Evolutionary conservation across 2,113 vertebrate species (phyloP), one percentile per base, ranked within the genome.

Genomic region (Actinemys pallida): DNA sequence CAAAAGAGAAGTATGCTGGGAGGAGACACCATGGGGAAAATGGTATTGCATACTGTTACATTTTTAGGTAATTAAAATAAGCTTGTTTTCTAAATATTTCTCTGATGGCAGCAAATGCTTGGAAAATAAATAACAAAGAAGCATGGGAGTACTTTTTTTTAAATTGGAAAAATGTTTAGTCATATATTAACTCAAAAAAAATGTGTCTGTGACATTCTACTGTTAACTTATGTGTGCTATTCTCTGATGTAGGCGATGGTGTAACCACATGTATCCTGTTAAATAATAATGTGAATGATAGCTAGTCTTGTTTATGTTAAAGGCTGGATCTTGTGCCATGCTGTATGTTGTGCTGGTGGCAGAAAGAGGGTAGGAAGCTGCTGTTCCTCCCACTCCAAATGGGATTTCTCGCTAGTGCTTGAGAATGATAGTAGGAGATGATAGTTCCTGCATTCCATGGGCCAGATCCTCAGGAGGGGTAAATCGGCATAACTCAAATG

Each of bases 381-480:
- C 31, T 76, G 42, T 35, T 93, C 4, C 25, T 83, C 39, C 8
- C 54, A 45, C 25, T 90, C 39, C 53, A 84, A 62, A 79, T 76
- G 76, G 78, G 6, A 45, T 93, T 59, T 80, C 39, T 29, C 20
- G 69, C 76, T 72, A 9, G 56, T 86, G 8, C n/a, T 88, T 45
- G 57, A 75, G 92, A 84, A 29, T 86, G 47, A 85, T 88, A 65
- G 54, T 35, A 88, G 76, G 57, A 22, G 24, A 24, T 45, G n/a
- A 49, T 78, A 57, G 45, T 10, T 72, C 50, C 45, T 14, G 22
- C 7, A 27, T 19, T 27, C 25, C 42, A 14, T 78, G 9, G 11
- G 42, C 13, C 75, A 78, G 52, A 0, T 31, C 4, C 5, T n/a
- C 69, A 10, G 0, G 0, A 87, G 42, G 3, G 42, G 4, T 53